Conservation (phyloP, 2,797 vertebrate species). For the Fistularia tabacaria region DNA sequence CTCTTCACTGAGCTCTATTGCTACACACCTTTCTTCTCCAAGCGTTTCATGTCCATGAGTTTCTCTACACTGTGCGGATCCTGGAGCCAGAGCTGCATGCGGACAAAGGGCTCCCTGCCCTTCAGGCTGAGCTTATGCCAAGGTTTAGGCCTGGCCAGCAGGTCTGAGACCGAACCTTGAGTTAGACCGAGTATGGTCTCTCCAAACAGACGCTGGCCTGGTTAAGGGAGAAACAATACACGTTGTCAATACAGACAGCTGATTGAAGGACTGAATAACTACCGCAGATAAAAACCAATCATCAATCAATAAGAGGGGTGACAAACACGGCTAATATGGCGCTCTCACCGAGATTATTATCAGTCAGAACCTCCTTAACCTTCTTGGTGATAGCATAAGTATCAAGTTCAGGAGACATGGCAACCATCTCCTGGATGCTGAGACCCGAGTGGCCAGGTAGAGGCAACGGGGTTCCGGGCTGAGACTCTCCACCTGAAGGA, state of each 20-base stretch:
- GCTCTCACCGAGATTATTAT: constrained; percentile 92
- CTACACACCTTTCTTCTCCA: constrained; percentile 97
- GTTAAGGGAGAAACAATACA: constrained; percentile 18
- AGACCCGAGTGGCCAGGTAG: constrained; percentile 79
- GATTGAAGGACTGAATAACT: constrained; percentile 29
- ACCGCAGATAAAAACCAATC: background rate
- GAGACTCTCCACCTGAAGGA: constrained; percentile 80
- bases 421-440: constrained; percentile 93
- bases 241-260: constrained; percentile 26
- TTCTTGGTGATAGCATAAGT: constrained; percentile 96
- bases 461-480: constrained; percentile 80
- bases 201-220: constrained; percentile 94
- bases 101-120: constrained; percentile 96
- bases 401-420: constrained; percentile 93
- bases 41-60: constrained; percentile 98
- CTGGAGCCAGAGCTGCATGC: constrained; percentile 98
- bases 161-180: constrained; percentile 98
- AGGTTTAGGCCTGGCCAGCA: constrained; percentile 97
- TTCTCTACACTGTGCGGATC: constrained; percentile 98
- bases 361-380: constrained; percentile 95
- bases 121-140: constrained; percentile 99
- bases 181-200: constrained; percentile 98
- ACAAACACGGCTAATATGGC: background rate
- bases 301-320: constrained; percentile 5
- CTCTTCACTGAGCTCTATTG: constrained; percentile 68